These are phyloP conservation scores for Deroplatys truncata DNA, from an alignment of 2,888 invertebrate species.

Conservation along the genomic window DNA sequence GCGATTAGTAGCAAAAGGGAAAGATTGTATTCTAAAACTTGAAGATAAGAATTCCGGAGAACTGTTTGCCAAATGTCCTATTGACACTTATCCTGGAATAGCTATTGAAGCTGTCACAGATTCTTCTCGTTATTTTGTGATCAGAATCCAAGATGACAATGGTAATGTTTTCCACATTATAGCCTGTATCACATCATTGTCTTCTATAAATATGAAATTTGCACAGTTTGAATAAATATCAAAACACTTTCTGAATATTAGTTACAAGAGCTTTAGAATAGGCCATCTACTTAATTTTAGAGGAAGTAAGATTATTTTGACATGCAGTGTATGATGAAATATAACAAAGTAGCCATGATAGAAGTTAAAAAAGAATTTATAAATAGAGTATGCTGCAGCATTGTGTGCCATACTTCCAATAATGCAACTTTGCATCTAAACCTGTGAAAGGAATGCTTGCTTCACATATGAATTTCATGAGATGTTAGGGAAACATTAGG, in stretches of 20 bases:
- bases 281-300: too few species aligned
- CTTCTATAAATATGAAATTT: neutral
- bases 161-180: conserved; percentile 49
- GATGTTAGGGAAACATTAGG: too few species aligned
- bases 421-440: too few species aligned
- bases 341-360: too few species aligned
- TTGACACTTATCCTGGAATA: conserved; percentile 91
- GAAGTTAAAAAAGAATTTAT: too few species aligned
- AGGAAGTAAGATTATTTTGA: too few species aligned
- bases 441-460: too few species aligned
- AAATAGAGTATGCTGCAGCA: too few species aligned
- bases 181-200: neutral
- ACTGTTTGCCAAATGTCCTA: conserved; percentile 93
- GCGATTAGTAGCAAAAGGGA: conserved; percentile 85
- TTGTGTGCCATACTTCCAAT: too few species aligned
- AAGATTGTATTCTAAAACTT: conserved; percentile 82
- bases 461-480: too few species aligned
- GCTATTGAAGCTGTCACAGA: conserved; percentile 95
- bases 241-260: neutral
- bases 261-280: neutral
- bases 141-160: conserved; percentile 91
- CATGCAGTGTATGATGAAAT: too few species aligned
- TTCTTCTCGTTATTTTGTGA: conserved; percentile 95
- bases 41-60: conserved; percentile 94
- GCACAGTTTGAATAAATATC: neutral